Percentiles rank a stretch among this genome's conserved stretches.
phyloP scores from a whole-genome alignment of 1,140 invertebrate genomes.

The Drosophila trapezifrons region DNA sequence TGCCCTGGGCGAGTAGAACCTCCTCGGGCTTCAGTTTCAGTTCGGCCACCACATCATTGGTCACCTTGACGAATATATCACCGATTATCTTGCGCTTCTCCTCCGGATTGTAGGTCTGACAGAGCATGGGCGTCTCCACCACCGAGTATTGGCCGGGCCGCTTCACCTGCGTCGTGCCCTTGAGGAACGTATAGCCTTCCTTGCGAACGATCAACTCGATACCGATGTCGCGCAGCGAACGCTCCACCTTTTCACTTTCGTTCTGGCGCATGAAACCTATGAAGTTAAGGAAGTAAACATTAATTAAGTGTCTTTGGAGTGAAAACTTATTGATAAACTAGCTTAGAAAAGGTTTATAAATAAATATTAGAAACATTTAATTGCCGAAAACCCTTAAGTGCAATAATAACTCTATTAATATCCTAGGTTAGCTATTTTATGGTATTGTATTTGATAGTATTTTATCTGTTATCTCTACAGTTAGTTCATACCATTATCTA shows the following conservation, averaged over 20 bases:
- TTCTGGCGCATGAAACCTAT: slow-evolving; percentile 97
- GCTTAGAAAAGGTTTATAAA: neutral
- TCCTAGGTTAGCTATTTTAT: neutral
- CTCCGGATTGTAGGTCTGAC: slow-evolving; percentile 94
- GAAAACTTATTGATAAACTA: neutral
- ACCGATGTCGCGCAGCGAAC: slow-evolving; percentile 93
- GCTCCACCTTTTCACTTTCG: slow-evolving; percentile 95
- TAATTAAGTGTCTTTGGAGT: neutral
- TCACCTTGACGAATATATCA: slow-evolving; percentile 97
- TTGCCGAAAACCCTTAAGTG: too few relatives aligned
- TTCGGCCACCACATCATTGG: slow-evolving; percentile 92
- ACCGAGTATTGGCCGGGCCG: slow-evolving; percentile 85
- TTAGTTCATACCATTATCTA: slow-evolving; percentile 92
- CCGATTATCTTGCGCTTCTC: slow-evolving; percentile 99
- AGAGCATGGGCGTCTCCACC: slow-evolving; percentile 93
- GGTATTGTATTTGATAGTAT: neutral
- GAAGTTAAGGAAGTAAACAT: neutral
- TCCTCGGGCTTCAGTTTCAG: slow-evolving; percentile 93
- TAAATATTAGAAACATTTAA: neutral
- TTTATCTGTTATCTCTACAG: neutral
- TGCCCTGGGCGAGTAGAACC: slow-evolving; percentile 94
- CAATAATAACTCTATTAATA: neutral
- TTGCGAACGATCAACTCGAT: slow-evolving; percentile 93
- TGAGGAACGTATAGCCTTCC: slow-evolving; percentile 89
- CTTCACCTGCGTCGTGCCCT: slow-evolving; percentile 90